These are phyloP conservation scores for Drosophila leontia DNA, from an alignment of 1,140 invertebrate species.

Conservation along the genomic window DNA sequence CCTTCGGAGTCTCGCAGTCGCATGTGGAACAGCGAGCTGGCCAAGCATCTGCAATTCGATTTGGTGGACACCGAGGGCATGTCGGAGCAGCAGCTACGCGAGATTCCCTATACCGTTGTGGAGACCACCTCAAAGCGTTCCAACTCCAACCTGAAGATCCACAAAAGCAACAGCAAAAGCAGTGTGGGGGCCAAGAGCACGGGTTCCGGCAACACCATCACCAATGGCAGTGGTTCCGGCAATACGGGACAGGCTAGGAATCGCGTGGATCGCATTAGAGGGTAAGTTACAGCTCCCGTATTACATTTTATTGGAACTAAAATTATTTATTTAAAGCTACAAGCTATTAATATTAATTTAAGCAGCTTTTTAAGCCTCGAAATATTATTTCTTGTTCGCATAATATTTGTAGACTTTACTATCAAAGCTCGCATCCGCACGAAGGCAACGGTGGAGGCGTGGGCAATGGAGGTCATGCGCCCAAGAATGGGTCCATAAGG, in stretches of 20 bases:
- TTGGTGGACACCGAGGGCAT: slow-evolving; percentile 95
- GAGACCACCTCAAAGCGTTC: slow-evolving; percentile 87
- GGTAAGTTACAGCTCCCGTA: slow-evolving; percentile 49
- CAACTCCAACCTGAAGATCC: slow-evolving; percentile 80
- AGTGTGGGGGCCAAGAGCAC: slow-evolving; percentile 83
- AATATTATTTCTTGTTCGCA: background rate
- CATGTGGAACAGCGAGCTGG: slow-evolving; percentile 89
- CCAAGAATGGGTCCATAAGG: slow-evolving; percentile 82
- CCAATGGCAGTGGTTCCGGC: slow-evolving; percentile 71
- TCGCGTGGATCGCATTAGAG: slow-evolving; percentile 79
- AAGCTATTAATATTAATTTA: background rate
- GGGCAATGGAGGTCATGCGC: slow-evolving; percentile 48
- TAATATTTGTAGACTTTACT: slow-evolving; percentile 72
- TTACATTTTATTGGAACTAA: background rate
- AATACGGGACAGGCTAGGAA: slow-evolving; percentile 76
- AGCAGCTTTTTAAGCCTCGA: background rate
- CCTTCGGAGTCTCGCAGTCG: slow-evolving; percentile 88
- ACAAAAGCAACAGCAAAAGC: slow-evolving; percentile 83
- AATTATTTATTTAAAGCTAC: background rate
- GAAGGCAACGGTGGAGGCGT: slow-evolving; percentile 61
- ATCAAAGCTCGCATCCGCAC: slow-evolving; percentile 82
- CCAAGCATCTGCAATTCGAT: slow-evolving; percentile 94
- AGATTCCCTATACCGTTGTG: slow-evolving; percentile 97
- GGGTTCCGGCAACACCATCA: slow-evolving; percentile 80
- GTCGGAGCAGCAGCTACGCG: slow-evolving; percentile 94